phyloP scores from a whole-genome alignment of 2,888 invertebrate species.

The Drosophila mimica region DNA sequence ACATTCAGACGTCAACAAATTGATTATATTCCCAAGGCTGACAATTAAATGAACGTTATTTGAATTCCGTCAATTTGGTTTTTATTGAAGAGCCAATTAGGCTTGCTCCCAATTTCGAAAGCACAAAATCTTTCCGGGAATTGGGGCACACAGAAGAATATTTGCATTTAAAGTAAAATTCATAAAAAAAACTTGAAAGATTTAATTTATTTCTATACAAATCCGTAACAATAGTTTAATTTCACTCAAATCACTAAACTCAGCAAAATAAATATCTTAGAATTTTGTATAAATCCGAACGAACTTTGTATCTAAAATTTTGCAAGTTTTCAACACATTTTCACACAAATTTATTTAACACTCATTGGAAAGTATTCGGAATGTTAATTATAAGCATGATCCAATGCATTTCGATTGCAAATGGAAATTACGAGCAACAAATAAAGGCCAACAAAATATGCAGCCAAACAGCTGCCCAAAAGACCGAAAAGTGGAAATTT shows the following conservation, averaged over 20 bases:
- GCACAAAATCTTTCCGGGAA: neutral
- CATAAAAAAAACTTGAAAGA: no score
- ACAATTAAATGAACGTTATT: neutral
- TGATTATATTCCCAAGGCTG: constrained; percentile 12
- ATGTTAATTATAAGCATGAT: constrained; percentile 70
- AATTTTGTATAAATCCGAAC: neutral
- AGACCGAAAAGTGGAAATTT: constrained; percentile 54
- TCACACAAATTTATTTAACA: constrained; percentile 25
- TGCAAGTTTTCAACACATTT: constrained; percentile 15
- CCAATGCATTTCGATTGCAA: constrained; percentile 59
- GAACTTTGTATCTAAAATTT: neutral
- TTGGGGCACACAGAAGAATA: neutral
- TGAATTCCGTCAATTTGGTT: neutral
- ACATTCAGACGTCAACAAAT: neutral
- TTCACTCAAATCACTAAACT: neutral
- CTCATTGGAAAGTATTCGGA: constrained; percentile 17
- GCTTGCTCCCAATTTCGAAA: neutral
- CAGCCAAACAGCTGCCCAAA: constrained; percentile 39
- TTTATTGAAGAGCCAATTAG: neutral
- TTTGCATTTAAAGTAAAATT: neutral
- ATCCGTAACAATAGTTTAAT: neutral
- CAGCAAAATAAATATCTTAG: neutral
- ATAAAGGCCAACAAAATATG: constrained; percentile 14
- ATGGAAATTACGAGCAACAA: constrained; percentile 43
- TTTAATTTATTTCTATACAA: neutral